These are phyloP conservation scores for Chaenogobius annularis DNA, from an alignment of 2,113 vertebrate genomes.

Conservation along the genomic window DNA sequence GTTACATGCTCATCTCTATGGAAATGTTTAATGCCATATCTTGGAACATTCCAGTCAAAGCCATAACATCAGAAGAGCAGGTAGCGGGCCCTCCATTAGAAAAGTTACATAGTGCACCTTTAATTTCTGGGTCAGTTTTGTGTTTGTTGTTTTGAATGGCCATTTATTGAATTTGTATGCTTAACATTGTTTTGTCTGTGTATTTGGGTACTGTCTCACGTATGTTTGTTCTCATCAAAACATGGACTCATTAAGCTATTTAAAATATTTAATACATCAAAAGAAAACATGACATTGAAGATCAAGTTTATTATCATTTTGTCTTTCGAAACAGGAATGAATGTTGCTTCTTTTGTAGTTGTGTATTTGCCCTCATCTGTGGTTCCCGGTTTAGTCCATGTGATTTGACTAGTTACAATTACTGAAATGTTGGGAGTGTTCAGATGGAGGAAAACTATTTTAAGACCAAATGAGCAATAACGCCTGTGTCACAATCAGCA, in stretches of 20 bases:
- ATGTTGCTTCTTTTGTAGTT: conserved; percentile 1
- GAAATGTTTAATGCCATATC: too few relatives aligned
- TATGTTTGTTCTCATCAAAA: not conserved
- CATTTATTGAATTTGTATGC: not conserved
- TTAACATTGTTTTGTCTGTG: not conserved
- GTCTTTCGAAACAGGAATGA: not conserved
- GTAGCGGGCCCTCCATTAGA: too few relatives aligned
- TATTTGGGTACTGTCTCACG: not conserved
- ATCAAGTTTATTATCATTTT: not conserved
- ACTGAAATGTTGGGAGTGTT: conserved; percentile 14
- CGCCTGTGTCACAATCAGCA: conserved; percentile 51
- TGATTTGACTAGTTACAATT: conserved; percentile 8
- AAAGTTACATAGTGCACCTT: too few relatives aligned
- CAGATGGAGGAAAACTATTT: conserved; percentile 28
- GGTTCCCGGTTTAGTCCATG: not conserved
- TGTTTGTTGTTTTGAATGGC: not conserved
- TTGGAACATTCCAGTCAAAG: too few relatives aligned
- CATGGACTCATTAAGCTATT: not conserved
- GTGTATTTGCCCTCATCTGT: not conserved
- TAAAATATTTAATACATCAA: not conserved
- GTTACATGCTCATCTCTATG: too few relatives aligned
- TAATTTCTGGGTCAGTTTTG: not conserved
- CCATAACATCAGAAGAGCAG: too few relatives aligned
- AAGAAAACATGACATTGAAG: not conserved
- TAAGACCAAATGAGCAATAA: conserved; percentile 66